Evolutionary conservation across 2,888 invertebrate genomes (phyloP).

Genomic region (Hyalella azteca): DNA sequence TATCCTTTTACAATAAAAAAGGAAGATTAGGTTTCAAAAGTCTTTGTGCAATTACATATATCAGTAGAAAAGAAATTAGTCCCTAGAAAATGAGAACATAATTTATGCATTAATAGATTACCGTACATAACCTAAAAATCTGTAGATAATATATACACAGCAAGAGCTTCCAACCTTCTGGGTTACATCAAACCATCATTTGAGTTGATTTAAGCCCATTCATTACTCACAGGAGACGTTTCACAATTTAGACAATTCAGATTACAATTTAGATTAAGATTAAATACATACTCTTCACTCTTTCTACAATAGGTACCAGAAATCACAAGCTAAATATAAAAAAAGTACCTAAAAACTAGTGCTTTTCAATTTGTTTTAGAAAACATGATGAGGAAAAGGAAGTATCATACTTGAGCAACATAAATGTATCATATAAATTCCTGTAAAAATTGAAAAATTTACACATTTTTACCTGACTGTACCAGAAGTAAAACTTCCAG

Average conservation of each 20-base stretch:
- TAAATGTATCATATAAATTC: not conserved
- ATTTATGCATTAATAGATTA: too few species aligned
- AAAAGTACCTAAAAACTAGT: not conserved
- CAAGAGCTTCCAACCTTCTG: too few species aligned
- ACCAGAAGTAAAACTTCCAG: not conserved
- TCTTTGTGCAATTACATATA: not conserved
- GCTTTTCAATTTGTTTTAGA: not conserved
- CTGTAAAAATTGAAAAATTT: too few species aligned
- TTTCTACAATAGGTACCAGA: too few species aligned
- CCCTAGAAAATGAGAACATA: not conserved
- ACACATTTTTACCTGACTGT: not conserved
- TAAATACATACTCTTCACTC: not conserved
- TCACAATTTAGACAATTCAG: not conserved
- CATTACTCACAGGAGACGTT: too few species aligned
- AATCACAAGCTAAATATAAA: not conserved
- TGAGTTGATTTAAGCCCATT: too few species aligned
- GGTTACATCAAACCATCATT: too few species aligned
- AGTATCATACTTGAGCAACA: not conserved
- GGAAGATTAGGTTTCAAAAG: not conserved
- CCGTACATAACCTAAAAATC: too few species aligned
- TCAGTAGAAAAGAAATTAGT: not conserved
- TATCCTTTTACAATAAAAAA: not conserved
- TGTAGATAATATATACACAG: too few species aligned
- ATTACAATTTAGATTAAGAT: not conserved
- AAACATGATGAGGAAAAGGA: not conserved